These are phyloP conservation scores for Mythimna albipuncta DNA, from an alignment of 2,888 invertebrate species.

Conservation along the genomic window DNA sequence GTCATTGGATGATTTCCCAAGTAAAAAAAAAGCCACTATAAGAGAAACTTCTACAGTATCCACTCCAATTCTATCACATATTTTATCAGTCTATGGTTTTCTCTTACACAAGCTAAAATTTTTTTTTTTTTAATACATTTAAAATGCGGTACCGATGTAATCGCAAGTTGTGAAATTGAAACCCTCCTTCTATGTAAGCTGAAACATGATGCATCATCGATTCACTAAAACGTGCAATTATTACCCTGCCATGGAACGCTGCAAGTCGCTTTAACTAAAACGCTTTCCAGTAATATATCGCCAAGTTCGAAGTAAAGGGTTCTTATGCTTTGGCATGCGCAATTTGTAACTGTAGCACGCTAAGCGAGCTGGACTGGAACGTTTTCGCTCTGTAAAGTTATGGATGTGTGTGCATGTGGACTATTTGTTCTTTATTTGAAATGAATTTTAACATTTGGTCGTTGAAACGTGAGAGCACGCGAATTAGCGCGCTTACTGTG, in stretches of 20 bases:
- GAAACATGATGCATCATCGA: conserved; percentile 13
- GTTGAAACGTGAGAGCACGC: too few relatives aligned
- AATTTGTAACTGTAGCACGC: conserved; percentile 35
- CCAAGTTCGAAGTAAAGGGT: conserved; percentile 23
- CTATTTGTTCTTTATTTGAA: background rate
- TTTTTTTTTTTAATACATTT: too few relatives aligned
- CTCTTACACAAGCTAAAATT: too few relatives aligned
- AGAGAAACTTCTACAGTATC: too few relatives aligned
- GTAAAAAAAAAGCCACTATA: too few relatives aligned
- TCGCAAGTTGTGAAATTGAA: too few relatives aligned
- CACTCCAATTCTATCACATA: too few relatives aligned
- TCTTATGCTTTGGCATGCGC: conserved; percentile 14
- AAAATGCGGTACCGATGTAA: too few relatives aligned
- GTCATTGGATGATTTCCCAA: too few relatives aligned
- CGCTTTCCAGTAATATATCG: conserved; percentile 29
- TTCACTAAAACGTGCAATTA: conserved; percentile 34
- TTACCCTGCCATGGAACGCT: conserved; percentile 12
- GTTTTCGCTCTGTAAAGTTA: conserved; percentile 12
- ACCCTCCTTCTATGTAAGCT: background rate
- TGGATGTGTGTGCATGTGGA: background rate
- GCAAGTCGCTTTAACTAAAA: conserved; percentile 25
- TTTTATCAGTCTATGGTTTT: too few relatives aligned
- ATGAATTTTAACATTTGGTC: background rate
- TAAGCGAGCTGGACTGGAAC: conserved; percentile 18
- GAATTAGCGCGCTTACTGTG: too few relatives aligned